phyloP scores from a whole-genome alignment of 1,140 invertebrate species.

The Stenopsyche tienmushanensis region DNA sequence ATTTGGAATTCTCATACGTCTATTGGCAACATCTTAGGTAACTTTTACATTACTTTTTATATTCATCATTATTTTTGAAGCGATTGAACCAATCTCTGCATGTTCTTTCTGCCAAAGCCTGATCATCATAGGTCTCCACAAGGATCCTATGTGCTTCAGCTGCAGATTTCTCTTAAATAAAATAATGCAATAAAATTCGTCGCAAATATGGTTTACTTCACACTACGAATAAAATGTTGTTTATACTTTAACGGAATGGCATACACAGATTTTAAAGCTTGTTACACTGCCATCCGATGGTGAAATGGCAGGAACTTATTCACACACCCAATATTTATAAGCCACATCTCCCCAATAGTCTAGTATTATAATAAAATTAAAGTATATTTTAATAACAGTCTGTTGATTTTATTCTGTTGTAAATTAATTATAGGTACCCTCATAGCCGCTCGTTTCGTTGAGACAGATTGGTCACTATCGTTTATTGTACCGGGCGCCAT shows the following conservation, averaged over 20 bases:
- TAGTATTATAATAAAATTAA: no score
- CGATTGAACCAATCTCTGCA: no score
- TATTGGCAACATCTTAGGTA: conserved; percentile 90
- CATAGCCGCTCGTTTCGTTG: conserved; percentile 84
- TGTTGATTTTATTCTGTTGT: neutral
- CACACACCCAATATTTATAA: no score
- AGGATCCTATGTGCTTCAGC: no score
- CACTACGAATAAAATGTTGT: neutral
- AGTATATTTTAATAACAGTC: neutral
- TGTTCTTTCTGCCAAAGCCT: no score
- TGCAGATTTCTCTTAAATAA: neutral
- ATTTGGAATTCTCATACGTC: conserved; percentile 97
- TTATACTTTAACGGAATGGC: neutral
- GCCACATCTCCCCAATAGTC: no score
- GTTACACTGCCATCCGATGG: no score
- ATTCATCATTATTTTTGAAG: no score
- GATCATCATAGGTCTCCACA: no score
- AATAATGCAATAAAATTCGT: no score
- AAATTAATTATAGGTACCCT: conserved; percentile 56
- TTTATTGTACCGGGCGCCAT: conserved; percentile 91
- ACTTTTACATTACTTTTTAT: conserved; percentile 19
- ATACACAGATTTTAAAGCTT: neutral
- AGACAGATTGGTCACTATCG: conserved; percentile 85
- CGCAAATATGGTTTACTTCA: no score
- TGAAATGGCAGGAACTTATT: no score